phyloP scores from a whole-genome alignment of 2,888 invertebrate genomes.

The Caenorhabditis drosophilae region DNA sequence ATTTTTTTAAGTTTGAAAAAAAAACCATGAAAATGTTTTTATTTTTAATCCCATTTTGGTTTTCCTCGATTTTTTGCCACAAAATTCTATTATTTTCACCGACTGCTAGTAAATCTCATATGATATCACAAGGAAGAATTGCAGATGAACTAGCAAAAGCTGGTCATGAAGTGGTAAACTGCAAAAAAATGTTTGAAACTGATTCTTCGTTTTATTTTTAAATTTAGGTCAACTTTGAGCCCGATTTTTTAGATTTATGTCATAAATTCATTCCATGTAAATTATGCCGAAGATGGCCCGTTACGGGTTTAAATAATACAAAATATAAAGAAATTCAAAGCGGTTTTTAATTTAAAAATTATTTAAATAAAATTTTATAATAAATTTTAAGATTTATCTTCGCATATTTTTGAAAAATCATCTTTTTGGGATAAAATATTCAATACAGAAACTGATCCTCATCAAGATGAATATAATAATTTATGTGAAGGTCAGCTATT shows the following conservation, averaged over 20 bases:
- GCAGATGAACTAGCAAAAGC: conserved; percentile 56
- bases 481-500: conserved; percentile 21
- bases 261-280: conserved; percentile 38
- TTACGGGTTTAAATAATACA: conserved; percentile 26
- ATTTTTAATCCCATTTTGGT: too few species aligned
- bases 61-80: too few species aligned
- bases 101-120: conserved; percentile 46
- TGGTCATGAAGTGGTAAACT: conserved; percentile 53
- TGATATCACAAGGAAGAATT: conserved; percentile 55
- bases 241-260: conserved; percentile 34
- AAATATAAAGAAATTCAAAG: conserved; percentile 23
- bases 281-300: conserved; percentile 36
- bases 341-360: conserved; percentile 9
- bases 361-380: not conserved
- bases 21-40: too few species aligned
- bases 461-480: conserved; percentile 32
- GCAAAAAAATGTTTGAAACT: not conserved
- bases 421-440: conserved; percentile 19
- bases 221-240: conserved; percentile 38
- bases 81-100: conserved; percentile 50
- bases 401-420: conserved; percentile 16
- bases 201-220: not conserved
- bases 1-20: too few species aligned
- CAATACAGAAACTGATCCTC: conserved; percentile 15
- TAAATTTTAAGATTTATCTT: conserved; percentile 19